Percentiles rank a stretch among this genome's conserved stretches.
Evolutionary conservation across 2,888 invertebrate genomes (phyloP).

Genomic region (Caenorhabditis afra): DNA sequence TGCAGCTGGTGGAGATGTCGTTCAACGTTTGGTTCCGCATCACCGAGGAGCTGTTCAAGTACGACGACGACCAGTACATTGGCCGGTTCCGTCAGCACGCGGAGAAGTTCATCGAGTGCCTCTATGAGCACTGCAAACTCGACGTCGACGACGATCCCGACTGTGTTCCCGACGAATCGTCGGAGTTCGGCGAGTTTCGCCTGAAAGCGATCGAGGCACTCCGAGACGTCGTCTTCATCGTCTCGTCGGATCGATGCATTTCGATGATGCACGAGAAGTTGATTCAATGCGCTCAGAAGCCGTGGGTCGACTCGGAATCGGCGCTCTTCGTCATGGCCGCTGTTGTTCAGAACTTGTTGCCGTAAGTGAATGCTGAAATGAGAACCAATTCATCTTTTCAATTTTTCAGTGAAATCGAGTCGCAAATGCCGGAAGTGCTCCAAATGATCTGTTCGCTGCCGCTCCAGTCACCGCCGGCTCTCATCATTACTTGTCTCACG

Average conservation of each 20-base stretch:
- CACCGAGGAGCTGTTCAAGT: constrained; percentile 93
- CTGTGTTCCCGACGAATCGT: constrained; percentile 88
- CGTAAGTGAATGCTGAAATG: constrained; percentile 87
- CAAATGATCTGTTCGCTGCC: constrained; percentile 92
- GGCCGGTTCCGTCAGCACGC: constrained; percentile 90
- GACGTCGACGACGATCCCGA: constrained; percentile 90
- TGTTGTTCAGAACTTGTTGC: constrained; percentile 86
- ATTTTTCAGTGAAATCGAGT: constrained; percentile 88
- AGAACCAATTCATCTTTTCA: background rate
- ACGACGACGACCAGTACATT: constrained; percentile 88
- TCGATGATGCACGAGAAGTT: constrained; percentile 73
- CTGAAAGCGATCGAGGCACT: constrained; percentile 87
- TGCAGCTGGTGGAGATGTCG: constrained; percentile 88
- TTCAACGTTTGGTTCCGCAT: constrained; percentile 97
- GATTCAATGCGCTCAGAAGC: constrained; percentile 81
- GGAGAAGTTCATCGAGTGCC: constrained; percentile 85
- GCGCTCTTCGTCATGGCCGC: constrained; percentile 94
- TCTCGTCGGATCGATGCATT: constrained; percentile 93
- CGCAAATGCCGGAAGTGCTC: constrained; percentile 93
- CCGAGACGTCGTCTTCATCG: constrained; percentile 96
- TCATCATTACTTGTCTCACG: constrained; percentile 88
- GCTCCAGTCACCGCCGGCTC: constrained; percentile 88
- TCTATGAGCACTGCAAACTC: constrained; percentile 95
- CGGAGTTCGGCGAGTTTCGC: constrained; percentile 89
- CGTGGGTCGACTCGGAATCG: constrained; percentile 94